Evolutionary conservation across 2,888 invertebrate species (phyloP), one percentile per base, ranked within the genome.

Genomic region (Drosophila lacicola): DNA sequence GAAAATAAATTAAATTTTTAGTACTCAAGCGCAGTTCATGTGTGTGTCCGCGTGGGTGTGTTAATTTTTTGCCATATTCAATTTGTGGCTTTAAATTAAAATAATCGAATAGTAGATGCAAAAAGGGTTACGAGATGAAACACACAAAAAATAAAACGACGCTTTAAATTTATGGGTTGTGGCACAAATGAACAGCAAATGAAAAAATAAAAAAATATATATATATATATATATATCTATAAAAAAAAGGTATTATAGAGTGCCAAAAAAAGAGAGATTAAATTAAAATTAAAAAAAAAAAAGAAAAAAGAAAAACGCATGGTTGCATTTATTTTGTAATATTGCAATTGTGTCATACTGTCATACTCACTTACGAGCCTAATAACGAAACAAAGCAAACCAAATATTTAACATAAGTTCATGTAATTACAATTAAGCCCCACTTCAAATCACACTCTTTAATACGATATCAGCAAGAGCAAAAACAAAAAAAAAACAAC

Each of bases 151-250:
- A 42, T n/a, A 42, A 62, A 53, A 45, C 47, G 42, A 63, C 39
- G 70, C 78, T 71, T 78, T 68, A 64, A 71, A 78, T 85, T 64
- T 51, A 85, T 82, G 67, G 82, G 88, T 80, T 83, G 87, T 80
- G 80, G 66, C 68, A 66, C 37, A 41, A 61, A 57, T 21, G 39
- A 70, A 49, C 33, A 53, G 9, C 25, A 49, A 50, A 55, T 21
- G 45, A 55, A 41, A 34, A 29, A n/a, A 50, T 9, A 33, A 33
- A 34, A 34, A 19, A 44, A 41, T 2, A 42, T 21, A 36, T 8
- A 37, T 4, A 13, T 4, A 36, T 25, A 25, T 25, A 25, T 25
- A 1, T 6, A 6, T 6, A 17, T 17, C 17, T 17, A 17, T 17
- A 17, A 29, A 29, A 29, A 29, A 29, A 8, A 29, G 29, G 29